Evolutionary conservation across 2,113 vertebrate genomes (phyloP), one percentile per base, ranked within the genome.

Genomic region (Pterocles burchelli): DNA sequence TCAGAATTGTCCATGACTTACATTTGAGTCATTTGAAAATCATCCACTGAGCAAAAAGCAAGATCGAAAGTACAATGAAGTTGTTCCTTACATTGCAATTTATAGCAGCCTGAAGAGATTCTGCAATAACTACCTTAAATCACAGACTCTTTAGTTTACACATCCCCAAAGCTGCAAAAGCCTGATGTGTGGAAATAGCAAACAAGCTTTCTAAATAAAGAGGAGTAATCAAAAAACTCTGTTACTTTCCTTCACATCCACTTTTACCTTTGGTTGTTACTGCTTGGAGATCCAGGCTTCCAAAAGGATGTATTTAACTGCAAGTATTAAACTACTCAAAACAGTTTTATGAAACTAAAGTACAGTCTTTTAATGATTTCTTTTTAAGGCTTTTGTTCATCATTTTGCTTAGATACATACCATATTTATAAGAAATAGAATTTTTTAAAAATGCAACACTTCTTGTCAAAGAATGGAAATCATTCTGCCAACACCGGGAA

Each of bases 291-390:
- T 68, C 65, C 63, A 74, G 49, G 73, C 31, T 88, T 96, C 75
- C 11, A 76, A 48, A 67, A 73, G 87, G 2, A 7, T 2, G 1
- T 41, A 63, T 74, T 75, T 59, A 91, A 67, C 19, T n/a, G 36
- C 82, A 95, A 85, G 20, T 61, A 96, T 85, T 95, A 96, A 77
- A 83, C 67, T 59, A 96, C 48, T 38, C 38, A 51, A 88, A 88
- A 85, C 7, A 31, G 33, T 49, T 89, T 59, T 81, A 84, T 55
- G 88, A 87, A 68, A 83, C 71, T 16, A 25, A 38, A 72, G 3
- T 46, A 58, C 11, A 58, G 17, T 31, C 10, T 48, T 55, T 41
- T 28, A 86, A 65, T 29, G 87, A 13, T 26, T 68, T 65, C 11
- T 80, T 48, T 58, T n/a, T 33, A 72, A 73, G 10, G 3, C 24